Conservation (phyloP, 2,113 vertebrate species). For the Xenotilapia flavipinnis region DNA sequence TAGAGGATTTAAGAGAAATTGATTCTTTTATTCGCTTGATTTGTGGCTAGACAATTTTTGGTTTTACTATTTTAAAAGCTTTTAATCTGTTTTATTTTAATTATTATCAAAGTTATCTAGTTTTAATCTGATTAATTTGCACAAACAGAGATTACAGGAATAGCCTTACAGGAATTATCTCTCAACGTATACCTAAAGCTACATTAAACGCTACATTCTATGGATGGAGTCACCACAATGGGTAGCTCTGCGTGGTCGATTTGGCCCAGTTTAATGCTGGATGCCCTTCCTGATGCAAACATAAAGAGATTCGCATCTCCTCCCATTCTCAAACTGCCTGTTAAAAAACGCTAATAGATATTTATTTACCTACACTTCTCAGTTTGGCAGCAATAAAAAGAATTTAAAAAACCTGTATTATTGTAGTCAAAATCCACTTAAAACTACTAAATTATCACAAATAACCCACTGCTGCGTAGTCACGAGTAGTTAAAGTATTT, state of each 20-base stretch:
- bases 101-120: background rate
- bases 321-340: background rate
- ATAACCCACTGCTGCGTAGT: background rate
- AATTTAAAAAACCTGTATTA: background rate
- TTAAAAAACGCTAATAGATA: background rate
- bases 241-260: background rate
- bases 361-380: background rate
- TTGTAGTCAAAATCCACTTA: background rate
- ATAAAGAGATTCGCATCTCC: background rate
- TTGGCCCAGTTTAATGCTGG: background rate
- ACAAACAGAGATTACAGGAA: background rate
- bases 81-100: background rate
- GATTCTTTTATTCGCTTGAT: background rate
- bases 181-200: background rate
- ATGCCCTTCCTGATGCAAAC: background rate
- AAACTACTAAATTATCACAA: background rate
- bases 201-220: background rate
- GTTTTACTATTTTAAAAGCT: background rate
- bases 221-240: background rate
- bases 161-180: background rate
- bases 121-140: background rate
- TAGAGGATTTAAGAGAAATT: background rate
- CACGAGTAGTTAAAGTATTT: background rate
- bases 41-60: background rate
- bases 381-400: background rate